Percentiles rank a stretch among this genome's conserved stretches.
Conservation (phyloP, 2,888 invertebrate species). For the Augochlorella aurata region DNA sequence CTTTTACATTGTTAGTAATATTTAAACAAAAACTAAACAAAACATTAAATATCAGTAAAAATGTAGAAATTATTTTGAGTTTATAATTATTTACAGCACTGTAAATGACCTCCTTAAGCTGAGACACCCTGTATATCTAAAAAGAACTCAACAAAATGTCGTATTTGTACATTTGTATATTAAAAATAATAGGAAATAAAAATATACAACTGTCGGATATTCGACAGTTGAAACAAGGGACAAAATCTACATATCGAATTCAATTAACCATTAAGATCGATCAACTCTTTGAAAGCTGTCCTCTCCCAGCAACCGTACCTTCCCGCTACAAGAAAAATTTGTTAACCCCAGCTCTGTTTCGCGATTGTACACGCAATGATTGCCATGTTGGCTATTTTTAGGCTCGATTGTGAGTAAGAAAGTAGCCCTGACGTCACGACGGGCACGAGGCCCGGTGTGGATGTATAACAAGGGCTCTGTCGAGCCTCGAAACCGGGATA, state of each 20-base stretch:
- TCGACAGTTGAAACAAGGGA: neutral
- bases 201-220: too few species aligned
- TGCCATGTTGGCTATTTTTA: constrained; percentile 62
- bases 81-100: too few species aligned
- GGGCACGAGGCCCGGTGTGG: constrained; percentile 9
- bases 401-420: constrained; percentile 57
- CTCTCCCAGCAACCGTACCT: neutral
- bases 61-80: too few species aligned
- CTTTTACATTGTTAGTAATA: too few species aligned
- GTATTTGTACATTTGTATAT: too few species aligned
- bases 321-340: neutral
- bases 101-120: too few species aligned
- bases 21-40: too few species aligned
- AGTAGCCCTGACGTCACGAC: constrained; percentile 37
- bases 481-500: constrained; percentile 23
- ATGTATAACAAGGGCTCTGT: constrained; percentile 36
- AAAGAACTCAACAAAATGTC: too few species aligned
- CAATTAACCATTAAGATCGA: neutral
- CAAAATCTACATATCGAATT: neutral
- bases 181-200: too few species aligned
- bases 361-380: constrained; percentile 38
- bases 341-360: neutral
- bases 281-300: neutral
- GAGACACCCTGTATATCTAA: too few species aligned
- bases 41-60: too few species aligned